Evolutionary conservation across 2,888 invertebrate species (phyloP).

Genomic region (Hololepta plana): DNA sequence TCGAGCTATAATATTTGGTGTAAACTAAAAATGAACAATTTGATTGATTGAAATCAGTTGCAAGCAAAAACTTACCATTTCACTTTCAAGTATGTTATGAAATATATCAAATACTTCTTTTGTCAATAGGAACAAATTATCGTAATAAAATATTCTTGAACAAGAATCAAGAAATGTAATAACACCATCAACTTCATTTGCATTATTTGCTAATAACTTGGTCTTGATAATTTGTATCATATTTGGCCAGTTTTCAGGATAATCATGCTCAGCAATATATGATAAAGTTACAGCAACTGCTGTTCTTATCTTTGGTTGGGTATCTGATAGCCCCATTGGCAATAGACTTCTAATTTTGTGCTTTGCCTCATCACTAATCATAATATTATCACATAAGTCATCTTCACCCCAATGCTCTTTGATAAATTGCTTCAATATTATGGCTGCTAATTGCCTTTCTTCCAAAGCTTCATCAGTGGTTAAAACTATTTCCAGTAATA

Average conservation of each 20-base stretch:
- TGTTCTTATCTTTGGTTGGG: conserved; percentile 8
- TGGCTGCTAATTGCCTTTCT: conserved; percentile 12
- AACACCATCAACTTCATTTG: conserved; percentile 8
- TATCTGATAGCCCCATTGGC: conserved; percentile 10
- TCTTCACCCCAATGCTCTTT: conserved; percentile 10
- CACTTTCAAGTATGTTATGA: conserved; percentile 7
- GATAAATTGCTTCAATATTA: conserved; percentile 11
- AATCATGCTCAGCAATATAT: conserved; percentile 10
- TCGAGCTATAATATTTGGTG: too few species aligned
- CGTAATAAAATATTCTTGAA: conserved; percentile 7
- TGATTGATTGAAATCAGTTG: conserved; percentile 2
- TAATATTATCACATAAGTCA: conserved; percentile 9
- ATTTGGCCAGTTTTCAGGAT: conserved; percentile 9
- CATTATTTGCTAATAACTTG: conserved; percentile 8
- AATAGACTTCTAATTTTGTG: conserved; percentile 9
- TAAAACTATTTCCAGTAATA: conserved; percentile 11
- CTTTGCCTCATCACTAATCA: conserved; percentile 9
- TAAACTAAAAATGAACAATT: too few species aligned
- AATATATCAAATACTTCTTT: conserved; percentile 8
- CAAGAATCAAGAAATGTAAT: conserved; percentile 10
- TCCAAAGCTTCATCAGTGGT: conserved; percentile 11
- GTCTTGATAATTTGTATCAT: conserved; percentile 7
- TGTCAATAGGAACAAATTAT: conserved; percentile 6
- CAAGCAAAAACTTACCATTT: conserved; percentile 5
- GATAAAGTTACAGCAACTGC: conserved; percentile 9